Evolutionary conservation across 2,113 vertebrate genomes (phyloP), one percentile per base, ranked within the genome.

Genomic region (Pterophyllum scalare): DNA sequence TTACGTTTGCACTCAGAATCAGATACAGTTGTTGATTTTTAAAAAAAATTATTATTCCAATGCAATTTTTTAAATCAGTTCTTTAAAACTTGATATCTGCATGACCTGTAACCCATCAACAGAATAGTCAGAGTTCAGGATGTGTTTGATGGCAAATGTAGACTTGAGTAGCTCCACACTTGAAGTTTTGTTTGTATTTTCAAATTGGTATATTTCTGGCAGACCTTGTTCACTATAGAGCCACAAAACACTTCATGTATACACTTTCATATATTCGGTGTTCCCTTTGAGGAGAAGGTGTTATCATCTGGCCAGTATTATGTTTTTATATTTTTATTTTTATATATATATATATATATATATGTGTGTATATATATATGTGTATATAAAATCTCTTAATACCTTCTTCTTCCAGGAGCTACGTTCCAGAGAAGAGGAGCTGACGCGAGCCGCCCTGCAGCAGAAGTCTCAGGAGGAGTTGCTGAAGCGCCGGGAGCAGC

Each of bases 381-480:
- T n/a, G n/a, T n/a, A n/a, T n/a, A n/a, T 28, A 28, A 28, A 28
- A 28, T 28, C 28, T 28, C 28, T 9, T 31, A 31, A 40, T 13
- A 9, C 40, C 20, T 24, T 13, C 0, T 46, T 84, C 22, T 17
- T 76, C 22, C 78, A 99, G 98, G 98, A 99, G 94, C 96, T 99
- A 49, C 96, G 97, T 5, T 99, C 98, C 33, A 95, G 98, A 10
- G 98, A 99, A 80, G 98, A 99, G 94, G 98, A 99, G 92, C 91
- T 99, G 90, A 98, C 95, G 0, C 95, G 97, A n/a, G 97, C 98
- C 0, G 96, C 97, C 11, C 96, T 99, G 20, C 97, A 98, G 93
- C 98, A 99, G 90, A 99, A 98, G 92, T 98, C 97, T 12, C 98
- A 99, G 82, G 98, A 99, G 89, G 97, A 97, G 75, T 92, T 97